These are phyloP conservation scores for Hirtodrosophila cameraria DNA, from an alignment of 2,888 invertebrate species.

Conservation along the genomic window DNA sequence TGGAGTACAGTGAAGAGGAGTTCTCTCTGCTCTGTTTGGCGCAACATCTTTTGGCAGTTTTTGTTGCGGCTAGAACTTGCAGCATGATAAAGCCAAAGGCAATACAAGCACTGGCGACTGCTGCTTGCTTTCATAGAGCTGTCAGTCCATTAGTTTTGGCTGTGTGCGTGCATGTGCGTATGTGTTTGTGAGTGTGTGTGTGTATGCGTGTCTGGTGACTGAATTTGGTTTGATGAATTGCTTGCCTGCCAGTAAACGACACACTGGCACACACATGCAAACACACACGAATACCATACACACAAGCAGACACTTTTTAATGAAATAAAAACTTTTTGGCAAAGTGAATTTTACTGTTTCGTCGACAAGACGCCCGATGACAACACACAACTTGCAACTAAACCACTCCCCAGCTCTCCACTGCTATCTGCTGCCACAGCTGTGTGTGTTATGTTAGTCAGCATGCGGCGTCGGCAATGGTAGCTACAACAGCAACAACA, in stretches of 20 bases:
- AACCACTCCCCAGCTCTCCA: conserved; percentile 6
- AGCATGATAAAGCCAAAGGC: conserved; percentile 64
- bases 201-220: conserved; percentile 51
- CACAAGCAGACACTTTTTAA: conserved; percentile 66
- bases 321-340: conserved; percentile 80
- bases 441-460: conserved; percentile 47
- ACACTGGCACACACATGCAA: conserved; percentile 35
- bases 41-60: conserved; percentile 49
- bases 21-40: conserved; percentile 23
- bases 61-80: conserved; percentile 62
- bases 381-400: conserved; percentile 57
- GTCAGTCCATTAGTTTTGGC: conserved; percentile 56
- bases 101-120: conserved; percentile 48
- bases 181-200: conserved; percentile 4
- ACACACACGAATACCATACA: conserved; percentile 24
- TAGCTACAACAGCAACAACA: conserved; percentile 17
- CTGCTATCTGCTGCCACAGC: conserved; percentile 36
- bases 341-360: conserved; percentile 80
- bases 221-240: conserved; percentile 78
- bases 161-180: conserved; percentile 2
- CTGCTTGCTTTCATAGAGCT: conserved; percentile 61
- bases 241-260: conserved; percentile 73
- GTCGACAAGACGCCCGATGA: conserved; percentile 53
- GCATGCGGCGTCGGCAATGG: conserved; percentile 14
- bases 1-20: not conserved